Conservation (phyloP, 37 sponge, comb jelly and placozoan species). For the Bolinopsis microptera region DNA sequence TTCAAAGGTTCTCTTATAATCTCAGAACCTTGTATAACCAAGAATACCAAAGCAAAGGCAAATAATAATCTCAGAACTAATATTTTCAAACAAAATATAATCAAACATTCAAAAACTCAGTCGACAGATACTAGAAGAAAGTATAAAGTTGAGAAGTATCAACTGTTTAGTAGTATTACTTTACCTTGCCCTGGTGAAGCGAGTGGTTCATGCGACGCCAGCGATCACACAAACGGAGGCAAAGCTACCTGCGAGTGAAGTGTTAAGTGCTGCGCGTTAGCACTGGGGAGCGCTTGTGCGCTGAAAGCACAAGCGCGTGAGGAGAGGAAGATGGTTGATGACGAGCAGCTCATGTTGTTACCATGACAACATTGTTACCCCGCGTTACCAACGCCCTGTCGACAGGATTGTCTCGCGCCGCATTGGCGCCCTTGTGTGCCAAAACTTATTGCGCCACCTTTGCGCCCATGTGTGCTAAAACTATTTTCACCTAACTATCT, state of each 20-base stretch:
- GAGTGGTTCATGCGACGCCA: neutral
- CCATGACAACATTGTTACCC: neutral
- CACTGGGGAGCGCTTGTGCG: neutral
- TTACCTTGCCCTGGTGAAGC: neutral
- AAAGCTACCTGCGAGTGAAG: constrained; percentile 13
- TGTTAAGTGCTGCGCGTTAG: constrained; percentile 27
- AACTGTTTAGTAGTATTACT: neutral
- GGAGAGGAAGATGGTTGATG: neutral
- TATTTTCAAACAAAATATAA: neutral
- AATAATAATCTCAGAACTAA: too few species aligned
- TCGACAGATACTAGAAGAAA: neutral
- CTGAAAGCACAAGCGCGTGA: neutral
- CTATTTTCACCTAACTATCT: too few species aligned
- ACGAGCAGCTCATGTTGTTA: neutral
- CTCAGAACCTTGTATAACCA: too few species aligned
- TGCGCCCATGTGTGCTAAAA: too few species aligned
- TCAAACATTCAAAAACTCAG: neutral
- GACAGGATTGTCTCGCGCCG: neutral
- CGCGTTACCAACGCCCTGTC: neutral
- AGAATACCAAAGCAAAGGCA: too few species aligned
- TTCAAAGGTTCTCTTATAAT: too few species aligned
- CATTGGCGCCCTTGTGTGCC: neutral
- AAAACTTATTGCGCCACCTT: too few species aligned
- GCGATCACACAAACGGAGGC: neutral
- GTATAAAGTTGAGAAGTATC: neutral